Evolutionary conservation across 2,797 vertebrate species (phyloP).

Genomic region (Chaenodraco wilsoni): DNA sequence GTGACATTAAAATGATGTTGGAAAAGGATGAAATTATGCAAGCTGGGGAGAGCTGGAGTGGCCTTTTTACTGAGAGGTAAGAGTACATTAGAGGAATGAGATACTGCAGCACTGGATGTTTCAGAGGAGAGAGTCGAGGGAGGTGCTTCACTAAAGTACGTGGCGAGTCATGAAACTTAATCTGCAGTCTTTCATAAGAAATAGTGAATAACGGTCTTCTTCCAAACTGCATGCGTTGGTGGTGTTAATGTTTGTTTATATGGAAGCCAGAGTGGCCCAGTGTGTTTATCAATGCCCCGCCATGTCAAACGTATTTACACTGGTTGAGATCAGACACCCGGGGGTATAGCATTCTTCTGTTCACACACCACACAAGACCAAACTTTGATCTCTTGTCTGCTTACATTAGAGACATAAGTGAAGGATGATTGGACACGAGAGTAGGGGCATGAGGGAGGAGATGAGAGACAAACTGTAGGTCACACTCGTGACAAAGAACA

Average conservation of each 20-base stretch:
- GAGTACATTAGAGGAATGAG: conserved; percentile 25
- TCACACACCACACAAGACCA: conserved; percentile 55
- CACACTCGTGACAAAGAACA: conserved; percentile 33
- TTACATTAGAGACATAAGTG: conserved; percentile 59
- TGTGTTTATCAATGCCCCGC: conserved; percentile 46
- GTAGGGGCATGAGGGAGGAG: conserved; percentile 30
- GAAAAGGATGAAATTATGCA: neutral
- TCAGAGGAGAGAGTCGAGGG: conserved; percentile 11
- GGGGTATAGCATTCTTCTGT: conserved; percentile 35
- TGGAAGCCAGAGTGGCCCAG: conserved; percentile 10
- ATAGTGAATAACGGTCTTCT: conserved; percentile 27
- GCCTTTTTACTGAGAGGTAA: conserved; percentile 16
- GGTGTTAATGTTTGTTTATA: conserved; percentile 20
- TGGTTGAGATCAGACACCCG: conserved; percentile 48
- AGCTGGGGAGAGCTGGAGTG: neutral
- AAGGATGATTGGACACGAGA: conserved; percentile 50
- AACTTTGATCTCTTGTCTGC: conserved; percentile 57
- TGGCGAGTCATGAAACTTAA: conserved; percentile 12
- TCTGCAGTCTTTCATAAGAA: conserved; percentile 13
- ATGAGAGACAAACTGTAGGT: conserved; percentile 50
- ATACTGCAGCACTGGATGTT: conserved; percentile 13
- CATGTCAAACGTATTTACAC: conserved; percentile 57
- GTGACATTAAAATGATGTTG: conserved; percentile 11
- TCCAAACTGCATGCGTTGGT: conserved; percentile 17
- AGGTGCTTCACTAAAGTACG: conserved; percentile 15